Base-by-base conservation (phyloP, 1,140 invertebrate species). In the Solenopsis invicta region DNA sequence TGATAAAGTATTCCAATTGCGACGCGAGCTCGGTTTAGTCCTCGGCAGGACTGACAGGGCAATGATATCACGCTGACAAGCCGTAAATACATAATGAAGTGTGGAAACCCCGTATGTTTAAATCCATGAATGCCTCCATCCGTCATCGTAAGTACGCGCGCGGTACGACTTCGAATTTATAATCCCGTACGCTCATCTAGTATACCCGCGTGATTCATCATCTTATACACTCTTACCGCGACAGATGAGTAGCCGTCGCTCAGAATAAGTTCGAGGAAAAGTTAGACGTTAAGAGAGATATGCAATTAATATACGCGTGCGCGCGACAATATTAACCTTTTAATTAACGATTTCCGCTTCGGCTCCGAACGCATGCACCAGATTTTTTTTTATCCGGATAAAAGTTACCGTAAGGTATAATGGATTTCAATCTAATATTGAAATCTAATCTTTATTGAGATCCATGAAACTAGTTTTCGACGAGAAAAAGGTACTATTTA, bases 11-110 rank as follows among this genome's bases (percentile, higher is more conserved):
- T 91, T 91, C 89, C 87, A 88, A 90, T 90, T 88, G 87, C 64
- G 50, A 64, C 41, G 54, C 62, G 54, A 18, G 64, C 48, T 29
- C 50, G 77, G 80, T 91, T 77, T 67, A 81, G 69, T 34, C 69
- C 56, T 64, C 82, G 85, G 59, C 41, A 54, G 74, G 69, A 86
- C 71, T 72, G 86, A 90, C 86, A 75, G 84, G 86, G 87, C 88
- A 91, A 89, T 92, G 90, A 93, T 91, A 80, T 92, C 90, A 89
- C 87, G 90, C 87, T 88, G 92, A 92, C 92, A 86, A 90, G 78
- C 80, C 80, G 89, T 93, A 92, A 93, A 93, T 92, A 91, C 89
- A 87, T 92, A 93, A 93, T 92, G 90, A 92, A 93, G 91, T 89
- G 89, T 89, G 90, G 91, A 91, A 92, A 91, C 56, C 69, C 71